Percentiles rank a stretch among this genome's conserved stretches.
phyloP scores from a whole-genome alignment of 2,113 vertebrate genomes.

The Rhadina sibilatrix region DNA sequence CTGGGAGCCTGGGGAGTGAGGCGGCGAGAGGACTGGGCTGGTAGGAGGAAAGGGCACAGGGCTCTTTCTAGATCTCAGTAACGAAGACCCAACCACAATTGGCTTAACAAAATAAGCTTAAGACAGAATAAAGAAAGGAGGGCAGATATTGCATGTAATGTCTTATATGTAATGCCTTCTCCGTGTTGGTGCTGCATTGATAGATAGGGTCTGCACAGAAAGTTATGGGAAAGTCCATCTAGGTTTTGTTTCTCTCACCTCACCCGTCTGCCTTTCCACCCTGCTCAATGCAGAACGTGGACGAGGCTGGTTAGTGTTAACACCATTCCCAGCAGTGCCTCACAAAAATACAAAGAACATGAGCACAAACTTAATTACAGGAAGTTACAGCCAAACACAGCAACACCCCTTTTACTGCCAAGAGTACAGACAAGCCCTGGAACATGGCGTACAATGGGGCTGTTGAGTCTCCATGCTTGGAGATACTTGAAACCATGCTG shows the following conservation, averaged over 20 bases:
- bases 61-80: background rate
- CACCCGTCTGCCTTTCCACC: background rate
- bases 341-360: fast-evolving
- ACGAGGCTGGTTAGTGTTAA: fast-evolving
- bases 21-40: fast-evolving
- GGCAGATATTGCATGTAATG: background rate
- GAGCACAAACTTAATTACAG: background rate
- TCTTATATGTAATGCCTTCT: too few species aligned
- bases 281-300: background rate
- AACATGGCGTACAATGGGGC: fast-evolving
- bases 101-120: background rate
- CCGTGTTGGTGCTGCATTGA: background rate
- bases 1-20: background rate
- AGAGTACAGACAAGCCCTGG: background rate
- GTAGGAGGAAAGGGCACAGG: fast-evolving
- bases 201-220: background rate
- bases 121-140: background rate
- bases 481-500: background rate
- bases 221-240: background rate
- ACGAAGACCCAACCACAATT: background rate
- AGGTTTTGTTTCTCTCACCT: background rate
- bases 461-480: background rate
- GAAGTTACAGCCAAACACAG: background rate
- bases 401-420: background rate
- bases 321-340: background rate